phyloP scores from a whole-genome alignment of 1,140 invertebrate genomes.

The Drosophila sulfurigaster region DNA sequence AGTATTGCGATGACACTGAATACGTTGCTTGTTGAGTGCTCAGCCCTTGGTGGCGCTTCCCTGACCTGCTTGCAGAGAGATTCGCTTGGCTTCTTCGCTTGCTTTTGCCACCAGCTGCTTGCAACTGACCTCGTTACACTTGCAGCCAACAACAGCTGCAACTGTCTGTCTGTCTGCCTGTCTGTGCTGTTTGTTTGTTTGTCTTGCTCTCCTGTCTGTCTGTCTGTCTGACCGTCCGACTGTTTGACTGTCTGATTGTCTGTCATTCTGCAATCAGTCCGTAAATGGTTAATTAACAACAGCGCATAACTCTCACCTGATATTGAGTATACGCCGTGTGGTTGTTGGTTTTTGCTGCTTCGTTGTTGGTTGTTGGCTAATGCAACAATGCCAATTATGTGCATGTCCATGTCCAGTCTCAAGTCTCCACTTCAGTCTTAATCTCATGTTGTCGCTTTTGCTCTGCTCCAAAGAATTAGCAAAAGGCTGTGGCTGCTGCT shows the following conservation, averaged over 20 bases:
- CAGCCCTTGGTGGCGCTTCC: not conserved
- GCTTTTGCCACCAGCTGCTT: no score
- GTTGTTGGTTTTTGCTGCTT: constrained; percentile 26
- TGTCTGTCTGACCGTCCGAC: constrained; percentile 3
- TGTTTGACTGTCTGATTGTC: not conserved
- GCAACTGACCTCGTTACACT: constrained; percentile 60
- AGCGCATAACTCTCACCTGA: constrained; percentile 80
- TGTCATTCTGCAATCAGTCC: constrained; percentile 60
- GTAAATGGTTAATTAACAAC: constrained; percentile 81
- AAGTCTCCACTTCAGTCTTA: constrained; percentile 14
- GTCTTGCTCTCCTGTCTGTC: constrained; percentile 5
- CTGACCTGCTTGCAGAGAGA: not conserved
- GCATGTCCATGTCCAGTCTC: constrained; percentile 67
- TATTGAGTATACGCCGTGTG: constrained; percentile 5
- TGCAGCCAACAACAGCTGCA: not conserved
- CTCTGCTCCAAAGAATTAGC: constrained; percentile 39
- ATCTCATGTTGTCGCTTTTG: constrained; percentile 4
- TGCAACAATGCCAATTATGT: constrained; percentile 79
- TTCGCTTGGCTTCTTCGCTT: not conserved
- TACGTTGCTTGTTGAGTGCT: not conserved
- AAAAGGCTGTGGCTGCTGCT: constrained; percentile 4
- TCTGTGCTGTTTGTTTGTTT: no score
- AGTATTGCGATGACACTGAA: not conserved
- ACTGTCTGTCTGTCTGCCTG: not conserved
- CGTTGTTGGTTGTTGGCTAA: constrained; percentile 9